Base-by-base conservation (phyloP, 2,113 vertebrate genomes). In the Ochotona curzoniae region DNA sequence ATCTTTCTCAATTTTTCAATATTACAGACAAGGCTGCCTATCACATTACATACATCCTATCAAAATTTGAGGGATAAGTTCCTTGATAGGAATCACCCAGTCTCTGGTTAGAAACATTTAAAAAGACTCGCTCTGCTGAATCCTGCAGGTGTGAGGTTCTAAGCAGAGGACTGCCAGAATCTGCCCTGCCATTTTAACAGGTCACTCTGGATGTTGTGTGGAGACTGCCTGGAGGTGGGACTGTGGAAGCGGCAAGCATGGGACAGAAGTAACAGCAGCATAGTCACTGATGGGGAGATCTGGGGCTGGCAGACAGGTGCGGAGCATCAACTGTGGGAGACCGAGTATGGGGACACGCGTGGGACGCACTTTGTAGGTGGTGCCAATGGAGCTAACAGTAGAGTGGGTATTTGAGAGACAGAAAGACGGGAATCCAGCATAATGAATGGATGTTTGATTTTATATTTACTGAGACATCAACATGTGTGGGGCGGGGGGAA, bases 101-200 rank as follows among this genome's bases (percentile, higher is more conserved):
- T 73, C 26, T 89, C 64, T 75, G 67, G 44, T 44, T 70, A 64
- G 63, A 47, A 54, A 82, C 7, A 85, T 47, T 95, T 74, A 21
- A 2, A 76, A 82, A 85, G 30, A 32, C 17, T 30, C 38, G 38
- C 38, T 44, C 38, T 44, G 38, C 38, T 44, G 38, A 44, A 44
- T 44, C 38, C 38, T 44, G 38, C 38, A 44, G 38, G 38, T 44
- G 63, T n/a, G 23, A 78, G 26, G 20, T 23, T 87, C 67, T 51
- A 94, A 67, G 71, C 4, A 87, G n/a, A 51, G 23, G 70, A 15
- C 8, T 38, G 23, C 17, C 74, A 84, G 51, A 63, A 84, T 69
- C 12, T 74, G 60, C 78, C 20, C n/a, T 71, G 18, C 47, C 25
- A n/a, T 44, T 78, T 32, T 54, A 74, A 75, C 73, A 79, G 70